phyloP scores from a whole-genome alignment of 2,888 invertebrate species.

The Aphodius granarius region DNA sequence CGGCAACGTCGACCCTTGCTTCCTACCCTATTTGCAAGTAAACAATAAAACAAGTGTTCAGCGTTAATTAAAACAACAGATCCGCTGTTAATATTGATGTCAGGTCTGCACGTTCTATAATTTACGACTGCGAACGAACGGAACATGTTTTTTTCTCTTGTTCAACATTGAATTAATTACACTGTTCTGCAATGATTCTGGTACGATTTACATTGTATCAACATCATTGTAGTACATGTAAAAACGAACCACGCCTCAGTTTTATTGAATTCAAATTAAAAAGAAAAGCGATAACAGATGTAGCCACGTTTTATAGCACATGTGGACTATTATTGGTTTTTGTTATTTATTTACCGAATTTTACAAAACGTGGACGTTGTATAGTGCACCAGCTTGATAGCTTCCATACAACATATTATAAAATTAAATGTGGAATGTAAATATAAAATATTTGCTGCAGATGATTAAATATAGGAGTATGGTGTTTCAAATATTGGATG shows the following conservation, averaged over 20 bases:
- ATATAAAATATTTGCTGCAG: background rate
- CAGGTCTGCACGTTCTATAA: background rate
- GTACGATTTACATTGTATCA: background rate
- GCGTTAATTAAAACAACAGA: background rate
- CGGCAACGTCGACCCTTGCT: background rate
- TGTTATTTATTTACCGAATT: background rate
- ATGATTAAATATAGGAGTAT: background rate
- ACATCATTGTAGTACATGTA: too few species aligned
- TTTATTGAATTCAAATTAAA: background rate
- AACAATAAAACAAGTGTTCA: background rate
- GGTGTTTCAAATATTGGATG: background rate
- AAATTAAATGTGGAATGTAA: background rate
- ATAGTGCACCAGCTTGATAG: background rate
- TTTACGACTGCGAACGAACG: background rate
- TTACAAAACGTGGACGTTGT: background rate
- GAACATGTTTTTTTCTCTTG: background rate
- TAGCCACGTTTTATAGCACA: background rate
- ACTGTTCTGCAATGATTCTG: background rate
- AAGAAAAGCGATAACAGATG: background rate
- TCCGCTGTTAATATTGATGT: background rate
- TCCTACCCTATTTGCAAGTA: background rate
- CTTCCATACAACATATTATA: background rate
- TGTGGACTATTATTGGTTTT: background rate
- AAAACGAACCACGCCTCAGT: background rate
- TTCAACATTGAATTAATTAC: background rate